Base-by-base conservation (phyloP, 1,140 invertebrate species). In the Vanessa tameamea region DNA sequence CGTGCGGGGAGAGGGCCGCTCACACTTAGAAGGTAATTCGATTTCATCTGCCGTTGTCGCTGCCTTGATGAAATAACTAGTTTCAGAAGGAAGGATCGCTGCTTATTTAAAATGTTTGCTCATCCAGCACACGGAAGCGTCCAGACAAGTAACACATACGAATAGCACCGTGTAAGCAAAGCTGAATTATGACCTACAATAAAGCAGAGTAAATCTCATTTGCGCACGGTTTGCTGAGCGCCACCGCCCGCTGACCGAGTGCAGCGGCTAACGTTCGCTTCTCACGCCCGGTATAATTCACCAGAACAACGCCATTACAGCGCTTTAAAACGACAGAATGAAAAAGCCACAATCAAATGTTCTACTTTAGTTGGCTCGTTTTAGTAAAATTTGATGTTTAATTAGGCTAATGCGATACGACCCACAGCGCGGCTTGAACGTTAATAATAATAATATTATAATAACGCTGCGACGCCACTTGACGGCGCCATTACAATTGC, bases 401-500 rank as follows among this genome's bases (percentile, higher is more conserved):
- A 59, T 69, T 69, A 59, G 23, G 31, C 51, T 47, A 69, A 59
- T 68, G n/a, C 65, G n/a, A 53, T 53, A 53, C 51, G 51, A 69
- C 53, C 37, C 50, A 50, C 47, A 26, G 67, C 43, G 16, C 47
- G 20, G 43, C 47, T 65, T 47, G 20, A 69, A 59, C 47, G 67
- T 55, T 69, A 20, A 47, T 43, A 47, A 37, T 59, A 31, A 69
- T 69, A 59, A 11, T 69, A 69, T 69, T 50, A 65, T 65, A 65
- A 47, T 47, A 53, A 53, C 14, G 55, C 12, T 31, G 23, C 9
- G 16, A 59, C 43, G 37, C 67, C 67, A 59, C 53, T 69, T 53
- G 66, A 5, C 64, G 47, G 15, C 47, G 64, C 37, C 2, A 26
- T 69, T 59, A 59, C 11, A 14, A 64, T 14, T 23, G 47, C 47